Percentiles rank a stretch among this genome's conserved stretches.
These are phyloP conservation scores for Brenthis hecate DNA, from an alignment of 2,888 invertebrate species.

Conservation along the genomic window DNA sequence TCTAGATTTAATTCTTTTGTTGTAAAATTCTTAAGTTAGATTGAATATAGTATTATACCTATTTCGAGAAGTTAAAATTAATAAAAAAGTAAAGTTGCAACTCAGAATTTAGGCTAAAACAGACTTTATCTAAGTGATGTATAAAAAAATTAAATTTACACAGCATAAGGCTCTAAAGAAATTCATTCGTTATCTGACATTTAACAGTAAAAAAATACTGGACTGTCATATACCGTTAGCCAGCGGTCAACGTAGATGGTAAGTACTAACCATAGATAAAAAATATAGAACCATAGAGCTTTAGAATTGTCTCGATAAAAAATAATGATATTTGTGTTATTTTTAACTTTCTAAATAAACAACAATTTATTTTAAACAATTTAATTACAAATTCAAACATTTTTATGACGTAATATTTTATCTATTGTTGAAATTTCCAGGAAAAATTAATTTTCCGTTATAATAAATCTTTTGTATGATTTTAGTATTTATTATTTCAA, in stretches of 20 bases:
- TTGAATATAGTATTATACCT: no score
- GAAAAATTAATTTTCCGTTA: no score
- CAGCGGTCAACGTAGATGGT: conserved; percentile 44
- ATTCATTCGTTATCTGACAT: conserved; percentile 45
- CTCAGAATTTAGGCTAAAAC: not conserved
- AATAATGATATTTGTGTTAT: conserved; percentile 4
- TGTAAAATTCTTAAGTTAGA: no score
- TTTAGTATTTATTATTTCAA: no score
- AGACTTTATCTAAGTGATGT: not conserved
- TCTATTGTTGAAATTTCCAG: no score
- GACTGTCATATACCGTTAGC: conserved; percentile 59
- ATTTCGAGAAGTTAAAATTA: no score
- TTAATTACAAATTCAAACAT: no score
- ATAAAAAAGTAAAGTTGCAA: no score
- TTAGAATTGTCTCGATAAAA: conserved; percentile 5
- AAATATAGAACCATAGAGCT: conserved; percentile 23
- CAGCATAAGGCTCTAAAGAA: conserved; percentile 11
- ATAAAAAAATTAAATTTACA: not conserved
- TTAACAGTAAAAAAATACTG: conserved; percentile 66
- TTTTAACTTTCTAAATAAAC: no score
- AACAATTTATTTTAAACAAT: no score
- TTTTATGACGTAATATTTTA: no score
- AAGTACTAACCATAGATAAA: conserved; percentile 26
- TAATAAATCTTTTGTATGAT: no score
- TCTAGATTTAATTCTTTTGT: not conserved